Conservation (phyloP, 2,797 vertebrate genomes). For the Strix occidentalis region DNA sequence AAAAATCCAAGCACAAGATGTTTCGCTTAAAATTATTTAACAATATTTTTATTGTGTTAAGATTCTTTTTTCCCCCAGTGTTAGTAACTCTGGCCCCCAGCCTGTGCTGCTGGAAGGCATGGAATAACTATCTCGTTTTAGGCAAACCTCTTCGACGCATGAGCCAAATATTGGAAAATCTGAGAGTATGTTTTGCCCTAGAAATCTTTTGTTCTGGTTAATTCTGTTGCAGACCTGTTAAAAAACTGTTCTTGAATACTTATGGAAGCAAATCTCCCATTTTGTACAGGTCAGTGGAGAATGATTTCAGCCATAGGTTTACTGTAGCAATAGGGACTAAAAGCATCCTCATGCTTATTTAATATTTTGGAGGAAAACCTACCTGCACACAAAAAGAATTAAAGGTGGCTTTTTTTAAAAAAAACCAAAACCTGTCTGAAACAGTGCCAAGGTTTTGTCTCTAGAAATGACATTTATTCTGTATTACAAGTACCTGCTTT, state of each 20-base stretch:
- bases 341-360: not conserved
- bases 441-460: not conserved
- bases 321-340: not conserved
- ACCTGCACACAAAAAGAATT: not conserved
- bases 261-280: not conserved
- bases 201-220: not conserved
- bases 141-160: not conserved
- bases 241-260: not conserved
- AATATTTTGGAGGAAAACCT: not conserved
- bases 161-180: not conserved
- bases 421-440: not conserved
- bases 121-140: not conserved
- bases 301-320: not conserved
- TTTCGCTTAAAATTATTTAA: slow-evolving; percentile 69
- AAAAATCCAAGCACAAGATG: slow-evolving; percentile 69
- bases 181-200: not conserved
- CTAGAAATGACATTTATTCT: not conserved
- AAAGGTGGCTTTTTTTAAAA: not conserved
- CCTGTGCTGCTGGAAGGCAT: not conserved
- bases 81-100: not conserved
- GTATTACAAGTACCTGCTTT: not conserved
- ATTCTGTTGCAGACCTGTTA: not conserved
- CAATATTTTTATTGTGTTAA: slow-evolving; percentile 33
- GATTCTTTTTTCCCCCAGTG: not conserved
- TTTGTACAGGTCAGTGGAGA: not conserved